Evolutionary conservation across 1,140 invertebrate genomes (phyloP).

Genomic region (Daktulosphaira vitifoliae): DNA sequence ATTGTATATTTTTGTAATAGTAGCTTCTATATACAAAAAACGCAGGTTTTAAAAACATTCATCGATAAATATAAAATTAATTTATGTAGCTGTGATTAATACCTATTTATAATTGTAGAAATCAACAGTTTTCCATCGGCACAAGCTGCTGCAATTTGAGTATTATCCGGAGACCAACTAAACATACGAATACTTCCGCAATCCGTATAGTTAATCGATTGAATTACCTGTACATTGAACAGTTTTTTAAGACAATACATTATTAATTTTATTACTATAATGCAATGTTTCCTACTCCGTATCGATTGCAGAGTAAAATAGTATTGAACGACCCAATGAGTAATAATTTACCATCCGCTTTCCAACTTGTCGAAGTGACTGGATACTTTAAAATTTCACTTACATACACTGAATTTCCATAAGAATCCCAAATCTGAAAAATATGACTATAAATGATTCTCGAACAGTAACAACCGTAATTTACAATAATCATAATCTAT

Average conservation of each 20-base stretch:
- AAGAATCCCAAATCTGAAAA: constrained; percentile 75
- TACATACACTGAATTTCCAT: constrained; percentile 74
- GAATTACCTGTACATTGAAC: not conserved
- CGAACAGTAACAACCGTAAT: too few relatives aligned
- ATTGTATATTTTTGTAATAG: constrained; percentile 3
- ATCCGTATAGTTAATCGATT: constrained; percentile 44
- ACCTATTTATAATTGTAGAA: constrained; percentile 85
- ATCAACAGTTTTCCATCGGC: constrained; percentile 83
- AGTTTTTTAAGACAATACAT: not conserved
- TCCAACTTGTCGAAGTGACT: constrained; percentile 83
- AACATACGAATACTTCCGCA: constrained; percentile 79
- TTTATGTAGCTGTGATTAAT: too few relatives aligned
- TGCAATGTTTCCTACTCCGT: constrained; percentile 60
- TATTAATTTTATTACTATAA: not conserved
- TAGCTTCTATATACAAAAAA: constrained; percentile 6
- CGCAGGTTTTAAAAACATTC: not conserved
- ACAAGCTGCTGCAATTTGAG: constrained; percentile 87
- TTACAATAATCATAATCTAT: too few relatives aligned
- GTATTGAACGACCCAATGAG: constrained; percentile 90
- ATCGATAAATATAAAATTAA: not conserved
- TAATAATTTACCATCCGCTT: constrained; percentile 81
- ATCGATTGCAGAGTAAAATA: constrained; percentile 82
- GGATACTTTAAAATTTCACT: constrained; percentile 79
- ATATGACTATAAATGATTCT: too few relatives aligned
- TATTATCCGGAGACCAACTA: constrained; percentile 90